Evolutionary conservation across 2,113 vertebrate species (phyloP).

Genomic region (Cyanoramphus novaezelandiae): DNA sequence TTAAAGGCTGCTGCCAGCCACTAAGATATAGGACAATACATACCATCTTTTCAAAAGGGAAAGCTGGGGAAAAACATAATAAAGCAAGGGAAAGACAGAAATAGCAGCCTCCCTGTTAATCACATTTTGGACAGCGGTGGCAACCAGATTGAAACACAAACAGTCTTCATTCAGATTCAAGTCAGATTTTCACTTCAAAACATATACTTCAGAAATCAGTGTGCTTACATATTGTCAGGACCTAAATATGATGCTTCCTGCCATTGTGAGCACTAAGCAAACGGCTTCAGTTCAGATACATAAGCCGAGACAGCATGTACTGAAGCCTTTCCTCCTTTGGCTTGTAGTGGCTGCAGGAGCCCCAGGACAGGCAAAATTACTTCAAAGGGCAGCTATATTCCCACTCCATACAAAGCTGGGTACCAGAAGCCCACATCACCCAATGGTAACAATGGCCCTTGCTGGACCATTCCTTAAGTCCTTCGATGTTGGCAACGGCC

Average conservation of each 20-base stretch:
- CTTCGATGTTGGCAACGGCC: neutral
- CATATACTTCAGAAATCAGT: neutral
- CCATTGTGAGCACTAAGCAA: neutral
- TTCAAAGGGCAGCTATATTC: neutral
- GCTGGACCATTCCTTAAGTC: neutral
- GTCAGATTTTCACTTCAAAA: neutral
- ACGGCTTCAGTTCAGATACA: neutral
- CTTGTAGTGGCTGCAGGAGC: neutral
- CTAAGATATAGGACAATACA: neutral
- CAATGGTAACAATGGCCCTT: fast-evolving
- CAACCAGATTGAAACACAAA: neutral
- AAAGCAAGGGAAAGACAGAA: neutral
- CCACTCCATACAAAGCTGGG: neutral
- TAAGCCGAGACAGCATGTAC: neutral
- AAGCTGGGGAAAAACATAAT: neutral
- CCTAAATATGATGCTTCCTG: neutral
- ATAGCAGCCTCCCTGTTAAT: neutral
- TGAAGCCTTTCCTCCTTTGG: neutral
- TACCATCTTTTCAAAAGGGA: neutral
- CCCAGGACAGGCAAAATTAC: neutral
- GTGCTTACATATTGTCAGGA: neutral
- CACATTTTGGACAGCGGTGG: neutral
- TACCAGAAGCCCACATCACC: neutral
- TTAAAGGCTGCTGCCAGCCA: neutral
- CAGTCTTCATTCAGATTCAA: neutral